Base-by-base conservation (phyloP, 2,888 invertebrate species). In the Dynastes maya region DNA sequence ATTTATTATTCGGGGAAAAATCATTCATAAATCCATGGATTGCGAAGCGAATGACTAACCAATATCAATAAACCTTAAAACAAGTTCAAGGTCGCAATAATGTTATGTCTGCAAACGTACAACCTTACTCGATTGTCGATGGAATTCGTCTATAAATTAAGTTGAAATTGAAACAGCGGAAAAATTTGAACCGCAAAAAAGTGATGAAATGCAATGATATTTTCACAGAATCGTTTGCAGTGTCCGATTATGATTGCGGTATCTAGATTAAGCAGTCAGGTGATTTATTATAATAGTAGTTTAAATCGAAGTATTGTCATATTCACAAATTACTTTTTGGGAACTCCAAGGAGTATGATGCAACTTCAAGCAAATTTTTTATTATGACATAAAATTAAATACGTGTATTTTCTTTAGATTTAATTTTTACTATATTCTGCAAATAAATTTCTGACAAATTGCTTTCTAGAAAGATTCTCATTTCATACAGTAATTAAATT, bases 11-110 rank as follows among this genome's bases (percentile, higher is more conserved):
- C 32, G 37, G n/a, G 32, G 32, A n/a, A 67, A 67, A 45, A 22
- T 45, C 45, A 9, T 45, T 67, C 65, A 45, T 11, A 67, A n/a
- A 40, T 2, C 61, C 9, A 16, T 32, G 22, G 45, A 67, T 40
- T 45, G n/a, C 65, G 0, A 67, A 37, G 8, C 45, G 40, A 45
- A 16, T 67, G 65, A 67, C 65, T 67, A 67, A 67, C 29, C 63
- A 45, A 67, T 67, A 45, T 45, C 40, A 40, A 67, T 67, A 67
- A 67, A 67, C 65, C 37, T 16, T 45, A 40, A 13, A 45, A 45
- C 45, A 67, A 67, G 65, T 67, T 67, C 65, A 67, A 67, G 65
- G 65, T 67, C 65, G 65, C n/a, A 67, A 67, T 67, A 67, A 16
- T 67, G 65, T 40, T 67, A 67, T 45, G 65, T 22, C 45, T 67